These are phyloP conservation scores for Mixornis gularis DNA, from an alignment of 2,113 vertebrate genomes.

Conservation along the genomic window DNA sequence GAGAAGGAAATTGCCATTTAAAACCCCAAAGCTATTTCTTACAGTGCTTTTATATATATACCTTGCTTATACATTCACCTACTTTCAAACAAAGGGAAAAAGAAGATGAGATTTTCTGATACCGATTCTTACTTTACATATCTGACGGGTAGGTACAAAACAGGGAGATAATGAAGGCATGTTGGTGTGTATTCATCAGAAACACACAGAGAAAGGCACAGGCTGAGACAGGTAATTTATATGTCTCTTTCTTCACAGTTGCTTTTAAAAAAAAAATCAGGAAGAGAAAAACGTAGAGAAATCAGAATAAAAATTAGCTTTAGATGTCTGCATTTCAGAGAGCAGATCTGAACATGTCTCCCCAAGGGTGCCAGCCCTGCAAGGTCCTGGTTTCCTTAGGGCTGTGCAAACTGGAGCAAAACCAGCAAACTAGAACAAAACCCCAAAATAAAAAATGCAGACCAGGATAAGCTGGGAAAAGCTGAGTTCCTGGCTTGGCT, in stretches of 20 bases:
- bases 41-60: neutral
- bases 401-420: neutral
- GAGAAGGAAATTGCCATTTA: neutral
- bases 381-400: neutral
- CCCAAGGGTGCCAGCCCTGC: accelerated
- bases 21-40: neutral
- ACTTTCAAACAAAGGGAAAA: neutral
- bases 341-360: neutral
- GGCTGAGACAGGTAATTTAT: slow-evolving; percentile 20
- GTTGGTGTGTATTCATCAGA: slow-evolving; percentile 15
- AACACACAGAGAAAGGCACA: neutral
- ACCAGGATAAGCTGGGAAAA: neutral
- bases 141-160: neutral
- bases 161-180: neutral
- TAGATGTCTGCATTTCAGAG: neutral
- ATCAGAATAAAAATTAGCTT: neutral
- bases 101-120: slow-evolving; percentile 15
- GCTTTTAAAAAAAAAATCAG: no score
- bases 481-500: neutral
- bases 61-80: neutral
- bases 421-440: neutral
- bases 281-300: neutral
- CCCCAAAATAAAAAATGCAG: neutral
- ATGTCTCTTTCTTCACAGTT: neutral
- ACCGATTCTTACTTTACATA: neutral